Percentiles rank a stretch among this genome's conserved stretches.
These are phyloP conservation scores for Acropora yongei DNA, from an alignment of 64 coral and sea anemone species.

Conservation along the genomic window DNA sequence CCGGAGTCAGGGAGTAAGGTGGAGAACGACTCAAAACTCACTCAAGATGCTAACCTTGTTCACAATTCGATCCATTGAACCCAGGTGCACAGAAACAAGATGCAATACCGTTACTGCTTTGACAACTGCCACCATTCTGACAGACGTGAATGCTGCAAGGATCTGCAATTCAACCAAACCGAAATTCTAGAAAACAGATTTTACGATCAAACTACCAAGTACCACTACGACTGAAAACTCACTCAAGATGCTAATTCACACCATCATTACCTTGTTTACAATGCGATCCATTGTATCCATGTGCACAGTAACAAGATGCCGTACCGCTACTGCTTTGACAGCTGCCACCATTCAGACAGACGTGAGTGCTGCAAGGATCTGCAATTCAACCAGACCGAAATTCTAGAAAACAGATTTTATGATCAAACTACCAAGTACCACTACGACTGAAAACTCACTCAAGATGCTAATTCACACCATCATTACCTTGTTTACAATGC, in stretches of 20 bases:
- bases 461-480: background rate
- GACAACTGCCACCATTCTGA: background rate
- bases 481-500: background rate
- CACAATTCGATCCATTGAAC: background rate
- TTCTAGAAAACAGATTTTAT: too few relatives aligned
- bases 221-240: too few relatives aligned
- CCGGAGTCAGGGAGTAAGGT: too few relatives aligned
- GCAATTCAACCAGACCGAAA: background rate
- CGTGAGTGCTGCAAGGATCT: background rate
- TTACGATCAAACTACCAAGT: background rate
- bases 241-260: too few relatives aligned
- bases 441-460: too few relatives aligned
- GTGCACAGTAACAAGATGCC: background rate
- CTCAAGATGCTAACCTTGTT: too few relatives aligned
- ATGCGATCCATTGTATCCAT: background rate
- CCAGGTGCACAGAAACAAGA: background rate
- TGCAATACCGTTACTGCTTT: background rate
- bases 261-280: conserved; percentile 2
- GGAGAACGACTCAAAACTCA: too few relatives aligned
- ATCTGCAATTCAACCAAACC: background rate
- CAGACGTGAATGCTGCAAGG: background rate
- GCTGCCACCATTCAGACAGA: background rate
- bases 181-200: too few relatives aligned
- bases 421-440: background rate
- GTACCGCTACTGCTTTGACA: background rate